These are phyloP conservation scores for Grantiella picta DNA, from an alignment of 2,113 vertebrate species.

Conservation along the genomic window DNA sequence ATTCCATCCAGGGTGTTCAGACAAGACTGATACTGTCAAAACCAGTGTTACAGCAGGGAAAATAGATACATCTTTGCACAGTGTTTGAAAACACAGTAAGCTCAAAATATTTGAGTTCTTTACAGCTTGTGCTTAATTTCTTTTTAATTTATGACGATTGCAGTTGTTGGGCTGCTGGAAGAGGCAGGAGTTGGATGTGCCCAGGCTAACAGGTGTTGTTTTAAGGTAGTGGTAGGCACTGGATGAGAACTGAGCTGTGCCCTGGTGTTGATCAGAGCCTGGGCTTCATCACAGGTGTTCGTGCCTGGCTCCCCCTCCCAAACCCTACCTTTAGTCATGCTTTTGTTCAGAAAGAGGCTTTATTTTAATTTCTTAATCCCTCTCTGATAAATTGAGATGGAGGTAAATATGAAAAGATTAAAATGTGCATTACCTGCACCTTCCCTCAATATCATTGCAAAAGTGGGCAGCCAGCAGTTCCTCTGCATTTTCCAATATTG, in stretches of 20 bases:
- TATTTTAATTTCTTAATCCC: not conserved
- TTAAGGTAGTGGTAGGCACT: not conserved
- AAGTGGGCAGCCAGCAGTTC: not conserved
- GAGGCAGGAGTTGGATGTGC: not conserved
- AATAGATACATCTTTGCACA: rapidly evolving
- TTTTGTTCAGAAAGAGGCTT: not conserved
- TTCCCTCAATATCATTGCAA: not conserved
- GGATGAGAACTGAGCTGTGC: not conserved
- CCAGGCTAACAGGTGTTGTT: not conserved
- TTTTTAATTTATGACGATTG: rapidly evolving
- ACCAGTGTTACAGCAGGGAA: not conserved
- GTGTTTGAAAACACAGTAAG: not conserved
- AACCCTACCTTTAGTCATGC: not conserved
- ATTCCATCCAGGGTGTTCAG: not conserved
- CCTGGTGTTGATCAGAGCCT: rapidly evolving
- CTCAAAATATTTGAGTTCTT: not conserved
- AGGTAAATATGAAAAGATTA: not conserved
- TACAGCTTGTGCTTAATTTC: not conserved
- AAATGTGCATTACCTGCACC: not conserved
- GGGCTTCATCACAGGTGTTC: rapidly evolving
- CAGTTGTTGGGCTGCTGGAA: not conserved
- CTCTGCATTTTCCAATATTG: not conserved
- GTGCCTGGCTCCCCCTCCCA: not conserved
- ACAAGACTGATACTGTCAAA: not conserved
- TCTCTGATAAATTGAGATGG: not conserved